Percentiles rank a stretch among this genome's conserved stretches.
Conservation (phyloP, 1,140 invertebrate species). For the Atopsyche davidsoni region DNA sequence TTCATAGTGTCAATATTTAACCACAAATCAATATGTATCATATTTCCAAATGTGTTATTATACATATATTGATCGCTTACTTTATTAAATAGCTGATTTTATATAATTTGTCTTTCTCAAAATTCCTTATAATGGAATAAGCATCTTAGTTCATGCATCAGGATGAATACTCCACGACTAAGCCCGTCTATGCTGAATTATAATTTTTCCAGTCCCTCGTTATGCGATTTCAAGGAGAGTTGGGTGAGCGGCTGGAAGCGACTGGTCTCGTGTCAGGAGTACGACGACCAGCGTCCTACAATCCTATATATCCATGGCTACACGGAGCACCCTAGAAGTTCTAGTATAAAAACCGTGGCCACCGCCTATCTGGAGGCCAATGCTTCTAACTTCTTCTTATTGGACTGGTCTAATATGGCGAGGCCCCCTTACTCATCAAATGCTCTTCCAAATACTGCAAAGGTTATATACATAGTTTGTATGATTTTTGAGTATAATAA, state of each 20-base stretch:
- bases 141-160: too few species aligned
- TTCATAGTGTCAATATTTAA: too few species aligned
- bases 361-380: not conserved
- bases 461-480: too few species aligned
- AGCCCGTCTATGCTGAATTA: too few species aligned
- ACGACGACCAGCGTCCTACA: slow-evolving; percentile 45
- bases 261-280: slow-evolving; percentile 40
- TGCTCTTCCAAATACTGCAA: slow-evolving; percentile 1
- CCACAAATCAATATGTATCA: too few species aligned
- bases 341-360: slow-evolving; percentile 46
- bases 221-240: slow-evolving; percentile 4
- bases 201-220: slow-evolving; percentile 2
- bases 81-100: too few species aligned
- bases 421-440: not conserved
- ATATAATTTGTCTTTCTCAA: too few species aligned
- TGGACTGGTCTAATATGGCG: slow-evolving; percentile 13
- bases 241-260: not conserved
- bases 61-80: too few species aligned
- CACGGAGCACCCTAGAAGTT: slow-evolving; percentile 48
- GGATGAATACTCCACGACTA: too few species aligned
- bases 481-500: too few species aligned
- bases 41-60: too few species aligned
- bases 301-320: slow-evolving; percentile 54
- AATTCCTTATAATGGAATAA: too few species aligned
- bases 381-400: slow-evolving; percentile 1